Evolutionary conservation across 2,888 invertebrate species (phyloP), one percentile per base, ranked within the genome.

Genomic region (Oscheius sp.): DNA sequence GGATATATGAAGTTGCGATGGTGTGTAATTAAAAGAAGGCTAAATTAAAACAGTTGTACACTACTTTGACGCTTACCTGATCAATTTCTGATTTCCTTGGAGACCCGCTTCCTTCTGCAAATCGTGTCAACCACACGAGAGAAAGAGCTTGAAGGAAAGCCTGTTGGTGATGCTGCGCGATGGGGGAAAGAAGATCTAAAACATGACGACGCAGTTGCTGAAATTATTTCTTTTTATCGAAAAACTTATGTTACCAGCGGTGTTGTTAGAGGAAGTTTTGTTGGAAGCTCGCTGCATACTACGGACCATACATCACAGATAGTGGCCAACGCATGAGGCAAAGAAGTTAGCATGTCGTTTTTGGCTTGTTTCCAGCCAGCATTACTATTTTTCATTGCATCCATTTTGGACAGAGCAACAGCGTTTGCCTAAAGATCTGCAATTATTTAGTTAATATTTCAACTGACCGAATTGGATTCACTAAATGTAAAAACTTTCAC

Each of bases 91-190:
- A 35, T 53, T 76, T 79, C n/a, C 61, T 55, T 1, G 56, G 69
- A 0, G 59, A 29, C 13, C 43, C 43, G 46, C 45, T 69, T 18
- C 72, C 71, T n/a, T 56, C 55, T n/a, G 66, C 64, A n/a, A 76
- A 76, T 61, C 81, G 23, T 6, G 81, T 94, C 93, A 88, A 93
- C 95, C 95, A 95, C 41, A 94, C 94, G 6, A 94, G 93, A 0
- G 94, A 93, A 75, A 95, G 92, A 1, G 94, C 93, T 7, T 93
- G 93, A 73, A 95, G 90, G 85, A 95, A 93, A 87, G 93, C 93
- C 18, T 92, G 91, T 13, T 94, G 93, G 89, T 95, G 94, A 87
- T 94, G 93, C 71, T 93, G 92, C 7, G 94, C 93, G 64, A 95
- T 92, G 0, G 95, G 95, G 84, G 94, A 94, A 3, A 95, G 89